Evolutionary conservation across 2,113 vertebrate genomes (phyloP).

Genomic region (Alectura lathami): DNA sequence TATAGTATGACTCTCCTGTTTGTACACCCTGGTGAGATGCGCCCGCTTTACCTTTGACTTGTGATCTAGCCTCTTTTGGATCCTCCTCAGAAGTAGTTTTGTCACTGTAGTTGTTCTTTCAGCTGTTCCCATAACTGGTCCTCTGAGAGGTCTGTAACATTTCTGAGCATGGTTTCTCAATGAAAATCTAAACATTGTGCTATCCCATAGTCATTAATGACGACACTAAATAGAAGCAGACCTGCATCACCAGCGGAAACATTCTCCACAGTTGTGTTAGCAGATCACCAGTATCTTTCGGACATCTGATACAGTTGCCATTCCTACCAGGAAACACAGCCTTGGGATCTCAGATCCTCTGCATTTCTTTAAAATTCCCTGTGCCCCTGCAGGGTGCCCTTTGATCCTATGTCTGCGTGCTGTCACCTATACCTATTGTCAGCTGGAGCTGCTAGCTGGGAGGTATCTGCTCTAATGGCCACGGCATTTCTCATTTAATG

Average conservation of each 20-base stretch:
- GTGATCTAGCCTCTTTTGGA: background rate
- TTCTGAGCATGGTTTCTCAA: background rate
- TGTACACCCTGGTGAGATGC: background rate
- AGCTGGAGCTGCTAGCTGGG: background rate
- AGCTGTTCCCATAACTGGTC: background rate
- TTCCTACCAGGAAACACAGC: background rate
- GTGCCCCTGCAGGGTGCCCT: background rate
- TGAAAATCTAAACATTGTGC: background rate
- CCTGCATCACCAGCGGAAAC: background rate
- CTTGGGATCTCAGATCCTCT: background rate
- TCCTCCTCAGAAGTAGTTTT: background rate
- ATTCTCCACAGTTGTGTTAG: background rate
- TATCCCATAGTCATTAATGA: background rate
- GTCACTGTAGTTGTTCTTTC: background rate
- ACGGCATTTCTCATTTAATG: background rate
- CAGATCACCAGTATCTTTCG: background rate
- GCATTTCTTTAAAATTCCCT: background rate
- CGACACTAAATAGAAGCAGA: background rate
- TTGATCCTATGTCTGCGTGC: background rate
- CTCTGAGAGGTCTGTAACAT: background rate
- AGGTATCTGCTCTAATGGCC: background rate
- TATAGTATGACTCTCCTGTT: background rate
- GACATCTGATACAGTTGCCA: background rate
- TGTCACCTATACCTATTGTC: background rate
- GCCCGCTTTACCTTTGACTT: background rate